phyloP scores from a whole-genome alignment of 2,113 vertebrate genomes.

The Stigmatopora argus region DNA sequence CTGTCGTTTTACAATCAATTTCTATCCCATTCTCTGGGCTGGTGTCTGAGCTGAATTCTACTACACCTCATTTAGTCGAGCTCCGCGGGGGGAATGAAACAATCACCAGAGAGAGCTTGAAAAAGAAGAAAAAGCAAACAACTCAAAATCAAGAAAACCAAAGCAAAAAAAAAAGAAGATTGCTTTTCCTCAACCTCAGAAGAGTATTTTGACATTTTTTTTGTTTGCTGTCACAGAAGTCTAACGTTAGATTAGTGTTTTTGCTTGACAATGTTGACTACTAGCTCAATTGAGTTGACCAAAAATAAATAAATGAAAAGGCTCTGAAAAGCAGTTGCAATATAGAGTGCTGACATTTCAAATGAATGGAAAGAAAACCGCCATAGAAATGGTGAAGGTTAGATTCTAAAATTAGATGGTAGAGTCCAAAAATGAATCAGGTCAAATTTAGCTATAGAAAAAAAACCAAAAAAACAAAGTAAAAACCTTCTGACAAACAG shows the following conservation, averaged over 20 bases:
- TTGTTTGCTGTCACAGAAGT: neutral
- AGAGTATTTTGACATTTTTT: neutral
- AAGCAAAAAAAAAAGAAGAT: constrained; percentile 37
- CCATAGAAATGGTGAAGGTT: constrained; percentile 58
- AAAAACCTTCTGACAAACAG: too few relatives aligned
- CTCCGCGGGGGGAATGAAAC: constrained; percentile 55
- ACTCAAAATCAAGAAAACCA: constrained; percentile 64
- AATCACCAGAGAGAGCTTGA: constrained; percentile 40
- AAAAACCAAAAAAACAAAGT: too few relatives aligned
- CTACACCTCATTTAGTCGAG: constrained; percentile 58
- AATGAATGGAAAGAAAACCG: constrained; percentile 46
- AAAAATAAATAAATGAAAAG: neutral
- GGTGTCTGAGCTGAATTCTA: constrained; percentile 7
- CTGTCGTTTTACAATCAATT: constrained; percentile 30
- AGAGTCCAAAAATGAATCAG: neutral
- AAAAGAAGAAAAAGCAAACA: constrained; percentile 66
- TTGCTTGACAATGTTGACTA: neutral
- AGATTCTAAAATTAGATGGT: constrained; percentile 39
- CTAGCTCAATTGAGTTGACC: neutral
- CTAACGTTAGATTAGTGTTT: neutral
- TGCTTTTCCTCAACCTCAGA: constrained; percentile 32
- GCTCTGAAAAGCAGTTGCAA: neutral
- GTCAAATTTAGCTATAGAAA: too few relatives aligned
- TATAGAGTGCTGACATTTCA: constrained; percentile 53
- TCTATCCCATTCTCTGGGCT: constrained; percentile 31